Base-by-base conservation (phyloP, 1,140 invertebrate genomes). In the Trachelipus rathkii region DNA sequence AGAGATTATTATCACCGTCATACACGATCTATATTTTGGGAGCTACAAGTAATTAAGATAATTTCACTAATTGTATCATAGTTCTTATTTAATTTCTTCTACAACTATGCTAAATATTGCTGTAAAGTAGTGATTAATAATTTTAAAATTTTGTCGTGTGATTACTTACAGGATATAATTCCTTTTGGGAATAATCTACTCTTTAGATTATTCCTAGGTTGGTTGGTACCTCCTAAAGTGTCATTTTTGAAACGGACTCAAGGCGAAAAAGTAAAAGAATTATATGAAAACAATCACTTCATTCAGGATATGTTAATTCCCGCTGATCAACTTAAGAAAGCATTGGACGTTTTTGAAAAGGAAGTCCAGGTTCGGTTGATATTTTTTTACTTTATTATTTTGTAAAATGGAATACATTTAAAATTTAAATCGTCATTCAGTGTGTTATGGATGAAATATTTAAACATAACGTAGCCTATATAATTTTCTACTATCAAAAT, bases 1-100 rank as follows among this genome's bases (percentile, higher is more conserved):
- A 83, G 91, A 77, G 89, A 94, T 82, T 95, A 94, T 84, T 94
- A 93, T 82, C 93, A 94, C 82, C 87, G 93, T 76, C 93, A 94
- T 80, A 92, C 92, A 0, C 87, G 88, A 79, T 90, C 92, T 77
- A 88, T 94, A 71, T 94, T 95, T 85, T 95, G 92, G 92, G 91
- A 93, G 84, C 82, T 94, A 19, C 89, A 91, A 87, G 91, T 92
- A 84, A 77, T 44, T 24, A 19, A 72, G 6, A 19, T 2, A 60
- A 13, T 19, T 60, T 60, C 6, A 33, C n/a, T n/a, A n/a, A n/a
- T n/a, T 33, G 33, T 3, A 33, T 3, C 33, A 33, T 33, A 6
- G 6, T 3, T 33, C 6, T 33, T 3, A 33, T 33, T 33, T 33
- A 33, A 33, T 6, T 33, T 6, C 1, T 33, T 33, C 33, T 33